Conservation (phyloP, 1,140 invertebrate genomes). For the Solenopsis fugax region DNA sequence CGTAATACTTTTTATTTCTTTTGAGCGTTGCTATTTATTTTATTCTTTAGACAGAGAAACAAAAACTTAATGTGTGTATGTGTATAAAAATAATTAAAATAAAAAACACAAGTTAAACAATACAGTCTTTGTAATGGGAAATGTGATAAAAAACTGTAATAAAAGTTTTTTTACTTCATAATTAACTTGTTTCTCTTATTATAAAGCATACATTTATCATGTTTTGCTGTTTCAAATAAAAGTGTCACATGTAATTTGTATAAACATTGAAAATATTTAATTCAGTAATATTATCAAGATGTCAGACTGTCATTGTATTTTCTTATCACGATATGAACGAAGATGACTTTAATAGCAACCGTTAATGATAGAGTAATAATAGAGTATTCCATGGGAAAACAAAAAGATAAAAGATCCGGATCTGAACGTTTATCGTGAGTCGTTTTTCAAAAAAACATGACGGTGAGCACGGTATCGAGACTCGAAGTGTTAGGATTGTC, state of each 20-base stretch:
- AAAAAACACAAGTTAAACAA: not conserved
- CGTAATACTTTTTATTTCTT: not conserved
- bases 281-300: not conserved
- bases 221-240: not conserved
- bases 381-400: not conserved
- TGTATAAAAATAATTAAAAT: not conserved
- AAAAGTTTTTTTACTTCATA: not conserved
- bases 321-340: not conserved
- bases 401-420: not conserved
- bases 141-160: not conserved
- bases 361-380: not conserved
- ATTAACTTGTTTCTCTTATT: not conserved
- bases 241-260: not conserved
- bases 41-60: not conserved
- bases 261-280: not conserved
- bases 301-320: not conserved
- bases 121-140: not conserved
- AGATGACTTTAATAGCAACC: constrained; percentile 1
- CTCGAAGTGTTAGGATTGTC: constrained; percentile 3
- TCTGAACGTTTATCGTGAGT: not conserved
- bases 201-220: no score
- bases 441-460: not conserved
- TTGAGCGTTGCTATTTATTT: not conserved
- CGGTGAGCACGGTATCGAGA: not conserved
- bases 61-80: not conserved